Percentiles rank a stretch among this genome's conserved stretches.
Evolutionary conservation across 2,888 invertebrate genomes (phyloP).

Genomic region (Drosophila recens): DNA sequence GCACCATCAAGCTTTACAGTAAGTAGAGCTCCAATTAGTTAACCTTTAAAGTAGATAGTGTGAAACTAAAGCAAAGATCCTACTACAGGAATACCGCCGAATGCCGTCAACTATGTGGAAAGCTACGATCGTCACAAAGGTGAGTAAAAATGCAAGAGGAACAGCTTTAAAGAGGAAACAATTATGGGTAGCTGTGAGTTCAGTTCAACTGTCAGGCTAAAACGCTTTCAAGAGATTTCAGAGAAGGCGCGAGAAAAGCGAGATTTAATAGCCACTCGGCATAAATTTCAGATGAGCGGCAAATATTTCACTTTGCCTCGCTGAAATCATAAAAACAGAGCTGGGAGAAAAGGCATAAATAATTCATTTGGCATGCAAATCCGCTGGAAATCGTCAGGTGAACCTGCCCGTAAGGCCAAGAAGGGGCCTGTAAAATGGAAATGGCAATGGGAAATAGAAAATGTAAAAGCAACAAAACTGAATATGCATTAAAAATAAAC

Average conservation of each 20-base stretch:
- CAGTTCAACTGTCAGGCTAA: slow-evolving; percentile 20
- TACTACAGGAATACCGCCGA: slow-evolving; percentile 84
- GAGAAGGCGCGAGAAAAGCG: slow-evolving; percentile 57
- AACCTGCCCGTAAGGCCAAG: slow-evolving; percentile 19
- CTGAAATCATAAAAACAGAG: slow-evolving; percentile 44
- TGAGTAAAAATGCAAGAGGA: slow-evolving; percentile 56
- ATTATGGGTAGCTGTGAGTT: neutral
- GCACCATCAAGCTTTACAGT: slow-evolving; percentile 93
- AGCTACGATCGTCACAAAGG: slow-evolving; percentile 84
- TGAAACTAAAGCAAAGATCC: neutral
- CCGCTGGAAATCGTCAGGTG: slow-evolving; percentile 77
- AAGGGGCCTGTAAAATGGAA: slow-evolving; percentile 9
- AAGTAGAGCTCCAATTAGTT: slow-evolving; percentile 85
- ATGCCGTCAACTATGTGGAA: slow-evolving; percentile 85
- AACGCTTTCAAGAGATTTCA: slow-evolving; percentile 20
- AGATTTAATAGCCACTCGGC: slow-evolving; percentile 80
- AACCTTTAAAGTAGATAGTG: neutral
- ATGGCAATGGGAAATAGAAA: slow-evolving; percentile 25
- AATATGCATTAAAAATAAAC: slow-evolving; percentile 64
- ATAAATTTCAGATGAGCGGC: slow-evolving; percentile 77
- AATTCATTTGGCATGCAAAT: slow-evolving; percentile 82
- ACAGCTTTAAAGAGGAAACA: neutral
- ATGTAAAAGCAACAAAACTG: slow-evolving; percentile 66
- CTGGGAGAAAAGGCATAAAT: slow-evolving; percentile 69
- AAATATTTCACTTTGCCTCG: slow-evolving; percentile 69